Percentiles rank a stretch among this genome's conserved stretches.
phyloP scores from a whole-genome alignment of 2,888 invertebrate genomes.

The Aspidiotus destructor region DNA sequence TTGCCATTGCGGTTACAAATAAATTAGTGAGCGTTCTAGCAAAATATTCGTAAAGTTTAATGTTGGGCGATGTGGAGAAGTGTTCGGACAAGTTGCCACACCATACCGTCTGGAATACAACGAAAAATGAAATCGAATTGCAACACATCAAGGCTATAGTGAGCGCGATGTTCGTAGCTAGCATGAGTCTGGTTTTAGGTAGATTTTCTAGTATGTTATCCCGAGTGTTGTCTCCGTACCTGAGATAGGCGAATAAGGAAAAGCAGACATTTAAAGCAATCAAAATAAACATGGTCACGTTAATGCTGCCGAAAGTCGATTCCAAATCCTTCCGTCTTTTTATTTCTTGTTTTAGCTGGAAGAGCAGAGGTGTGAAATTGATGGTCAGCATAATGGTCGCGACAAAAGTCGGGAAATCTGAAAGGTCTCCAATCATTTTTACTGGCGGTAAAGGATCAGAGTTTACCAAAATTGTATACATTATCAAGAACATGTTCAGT shows the following conservation, averaged over 20 bases:
- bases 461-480: conserved; percentile 10
- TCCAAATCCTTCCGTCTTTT: conserved; percentile 9
- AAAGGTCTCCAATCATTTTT: conserved; percentile 4
- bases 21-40: conserved; percentile 8
- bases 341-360: conserved; percentile 17
- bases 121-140: conserved; percentile 8
- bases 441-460: neutral
- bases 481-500: conserved; percentile 5
- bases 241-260: conserved; percentile 13
- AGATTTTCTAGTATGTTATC: conserved; percentile 11
- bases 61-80: neutral
- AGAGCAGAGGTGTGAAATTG: conserved; percentile 10
- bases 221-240: conserved; percentile 4
- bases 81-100: neutral
- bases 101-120: conserved; percentile 19
- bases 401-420: conserved; percentile 10
- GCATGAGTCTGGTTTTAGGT: conserved; percentile 3
- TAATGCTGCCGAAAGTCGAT: conserved; percentile 8
- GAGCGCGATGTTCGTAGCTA: neutral
- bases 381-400: conserved; percentile 3
- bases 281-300: neutral
- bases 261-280: neutral
- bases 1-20: conserved; percentile 3
- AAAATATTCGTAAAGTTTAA: conserved; percentile 18
- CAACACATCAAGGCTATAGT: conserved; percentile 3